Evolutionary conservation across 2,113 vertebrate species (phyloP), one percentile per base, ranked within the genome.

Genomic region (Synodontis membranacea): DNA sequence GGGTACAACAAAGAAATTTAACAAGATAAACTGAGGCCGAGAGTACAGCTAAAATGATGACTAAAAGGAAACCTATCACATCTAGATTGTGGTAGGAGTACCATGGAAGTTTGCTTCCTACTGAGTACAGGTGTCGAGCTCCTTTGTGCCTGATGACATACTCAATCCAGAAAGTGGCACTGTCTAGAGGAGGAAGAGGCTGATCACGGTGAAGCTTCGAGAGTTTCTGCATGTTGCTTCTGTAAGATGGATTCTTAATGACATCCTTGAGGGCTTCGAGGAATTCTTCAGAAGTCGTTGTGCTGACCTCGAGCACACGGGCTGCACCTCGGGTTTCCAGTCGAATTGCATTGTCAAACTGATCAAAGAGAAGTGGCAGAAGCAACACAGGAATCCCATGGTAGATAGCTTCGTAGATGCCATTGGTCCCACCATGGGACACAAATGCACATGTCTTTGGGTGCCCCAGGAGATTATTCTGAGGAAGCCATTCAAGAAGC

Each of bases 141-240:
- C 94, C 95, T 89, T 92, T 92, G 86, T 95, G 93, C 62, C 94
- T 93, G 14, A 94, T 92, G 64, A 94, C 94, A 1, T 92, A 95
- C 88, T 96, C 95, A n/a, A 93, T 95, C 94, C 95, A 96, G 89
- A 95, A 96, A 56, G 93, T 87, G 37, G 94, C 94, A 0, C 87
- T 92, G 64, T 95, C 93, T 70, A 94, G 87, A 0, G 94, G 93
- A 50, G 93, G 74, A 66, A 93, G 4, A 1, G 91, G 93, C 0
- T n/a, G 80, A 83, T 96, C 94, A 0, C 28, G 89, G 68, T 95
- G 95, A 37, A 95, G 90, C 14, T 42, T 25, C 21, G 94, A 95
- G 14, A 95, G 92, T 39, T 39, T 91, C 31, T 91, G 89, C 23
- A 95, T 94, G 86, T 92, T 93, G 17, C 79, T 66, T 28, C 44